Base-by-base conservation (phyloP, 2,113 vertebrate species). In the Alethe diademata region DNA sequence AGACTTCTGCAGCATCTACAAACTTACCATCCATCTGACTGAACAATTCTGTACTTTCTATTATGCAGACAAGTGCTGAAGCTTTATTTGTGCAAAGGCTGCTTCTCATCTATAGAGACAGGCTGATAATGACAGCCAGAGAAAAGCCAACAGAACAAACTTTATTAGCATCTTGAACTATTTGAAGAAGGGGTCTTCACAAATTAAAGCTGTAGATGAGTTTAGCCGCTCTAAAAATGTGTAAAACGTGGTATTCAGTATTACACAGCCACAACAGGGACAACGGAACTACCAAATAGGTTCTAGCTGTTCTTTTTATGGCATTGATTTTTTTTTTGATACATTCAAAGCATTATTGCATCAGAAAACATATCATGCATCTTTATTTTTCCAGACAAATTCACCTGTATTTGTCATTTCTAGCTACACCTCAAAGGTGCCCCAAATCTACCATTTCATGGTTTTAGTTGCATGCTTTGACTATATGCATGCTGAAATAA, bases 391-490 rank as follows among this genome's bases (percentile, higher is more conserved):
- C 97, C 97, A 95, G 95, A 97, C 97, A 97, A 98, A 96, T 90
- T 97, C 97, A 98, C 92, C 97, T 98, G 97, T 98, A 95, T 97
- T 98, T 97, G 88, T 98, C 94, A 97, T 69, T 62, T 97, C 97
- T 98, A 98, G 97, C 97, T 98, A 98, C 97, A 93, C 97, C 97
- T 98, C 98, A 97, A 98, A 98, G 98, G 98, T 98, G 98, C 97
- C 98, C 98, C 98, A 97, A 98, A 97, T 98, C 98, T 98, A 98
- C 97, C 94, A 74, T 96, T 97, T 96, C 92, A 95, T 97, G 96
- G 83, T 71, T 95, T 97, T 93, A 96, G 96, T 97, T 97, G 98
- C 98, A 98, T 98, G 98, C 98, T 98, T 95, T 97, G 98, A 96
- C 95, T 98, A 98, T 96, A 95, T 66, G 97, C 98, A 98, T 98